Conservation (phyloP, 2,113 vertebrate species). For the Tachysurus fulvidraco region DNA sequence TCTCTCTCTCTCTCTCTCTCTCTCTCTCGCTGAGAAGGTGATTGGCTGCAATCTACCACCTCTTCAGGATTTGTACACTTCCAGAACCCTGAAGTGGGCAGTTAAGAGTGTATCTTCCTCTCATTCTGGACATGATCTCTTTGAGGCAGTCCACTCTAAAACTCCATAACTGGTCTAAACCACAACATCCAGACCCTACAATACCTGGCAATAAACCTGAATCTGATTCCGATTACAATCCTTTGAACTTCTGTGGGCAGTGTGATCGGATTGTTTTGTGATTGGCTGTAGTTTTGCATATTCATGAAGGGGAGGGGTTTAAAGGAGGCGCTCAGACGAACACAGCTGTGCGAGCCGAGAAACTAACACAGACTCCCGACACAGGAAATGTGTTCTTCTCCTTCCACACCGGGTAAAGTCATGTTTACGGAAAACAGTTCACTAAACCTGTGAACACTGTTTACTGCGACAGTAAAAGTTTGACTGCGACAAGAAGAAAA, state of each 20-base stretch:
- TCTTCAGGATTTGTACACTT: too few species aligned
- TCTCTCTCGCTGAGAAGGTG: too few species aligned
- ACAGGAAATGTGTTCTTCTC: neutral
- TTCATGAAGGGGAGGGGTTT: neutral
- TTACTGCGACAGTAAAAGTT: too few species aligned
- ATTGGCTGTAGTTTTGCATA: conserved; percentile 31
- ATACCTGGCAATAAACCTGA: neutral
- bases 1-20: too few species aligned
- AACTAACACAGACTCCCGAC: neutral
- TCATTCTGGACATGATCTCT: too few species aligned
- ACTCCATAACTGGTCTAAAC: too few species aligned
- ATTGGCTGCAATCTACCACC: too few species aligned
- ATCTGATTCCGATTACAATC: too few species aligned
- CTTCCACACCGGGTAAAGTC: neutral
- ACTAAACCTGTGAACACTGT: neutral
- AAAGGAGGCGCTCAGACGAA: neutral
- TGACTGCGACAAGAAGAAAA: neutral
- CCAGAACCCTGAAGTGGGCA: too few species aligned
- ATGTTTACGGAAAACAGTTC: neutral
- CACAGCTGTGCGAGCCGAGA: conserved; percentile 3
- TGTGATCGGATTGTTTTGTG: neutral
- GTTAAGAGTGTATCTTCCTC: too few species aligned
- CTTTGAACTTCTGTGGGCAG: neutral
- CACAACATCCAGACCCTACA: too few species aligned
- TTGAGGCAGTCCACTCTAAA: too few species aligned